These are phyloP conservation scores for Phortica okadai DNA, from an alignment of 2,888 invertebrate genomes.

Conservation along the genomic window DNA sequence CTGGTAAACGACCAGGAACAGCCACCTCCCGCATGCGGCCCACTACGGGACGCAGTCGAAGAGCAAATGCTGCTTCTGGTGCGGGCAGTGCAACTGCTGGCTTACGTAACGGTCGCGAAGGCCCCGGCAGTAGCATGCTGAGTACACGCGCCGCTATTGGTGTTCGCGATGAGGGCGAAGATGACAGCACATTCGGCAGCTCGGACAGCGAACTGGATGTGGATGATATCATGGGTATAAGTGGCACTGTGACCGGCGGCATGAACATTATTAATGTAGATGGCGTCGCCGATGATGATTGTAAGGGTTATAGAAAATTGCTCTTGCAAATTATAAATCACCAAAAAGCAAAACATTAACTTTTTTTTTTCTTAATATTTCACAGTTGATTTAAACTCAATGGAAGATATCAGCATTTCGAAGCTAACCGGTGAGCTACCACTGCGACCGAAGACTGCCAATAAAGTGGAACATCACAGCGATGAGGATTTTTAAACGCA, in stretches of 20 bases:
- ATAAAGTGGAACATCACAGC: conserved; percentile 72
- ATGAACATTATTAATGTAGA: conserved; percentile 19
- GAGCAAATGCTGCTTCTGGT: conserved; percentile 40
- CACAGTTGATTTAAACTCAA: conserved; percentile 73
- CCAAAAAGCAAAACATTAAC: background rate
- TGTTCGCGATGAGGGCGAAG: conserved; percentile 62
- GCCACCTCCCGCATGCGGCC: conserved; percentile 70
- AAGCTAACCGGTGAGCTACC: conserved; percentile 73
- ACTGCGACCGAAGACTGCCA: conserved; percentile 72
- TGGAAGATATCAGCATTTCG: conserved; percentile 75
- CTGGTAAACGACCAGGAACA: conserved; percentile 61
- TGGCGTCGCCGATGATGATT: conserved; percentile 56
- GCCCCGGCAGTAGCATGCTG: conserved; percentile 48
- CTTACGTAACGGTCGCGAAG: conserved; percentile 46
- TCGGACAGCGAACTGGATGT: conserved; percentile 75
- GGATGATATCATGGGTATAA: conserved; percentile 65
- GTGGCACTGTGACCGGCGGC: conserved; percentile 38
- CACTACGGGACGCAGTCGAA: conserved; percentile 73
- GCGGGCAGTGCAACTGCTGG: background rate
- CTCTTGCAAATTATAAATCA: too few species aligned
- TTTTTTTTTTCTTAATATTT: conserved; percentile 20
- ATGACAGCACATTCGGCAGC: conserved; percentile 75
- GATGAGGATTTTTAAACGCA: conserved; percentile 73
- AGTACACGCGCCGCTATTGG: conserved; percentile 45
- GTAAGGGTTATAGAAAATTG: conserved; percentile 48